Evolutionary conservation across 2,797 vertebrate genomes (phyloP).

Genomic region (Pangasius krempfi): DNA sequence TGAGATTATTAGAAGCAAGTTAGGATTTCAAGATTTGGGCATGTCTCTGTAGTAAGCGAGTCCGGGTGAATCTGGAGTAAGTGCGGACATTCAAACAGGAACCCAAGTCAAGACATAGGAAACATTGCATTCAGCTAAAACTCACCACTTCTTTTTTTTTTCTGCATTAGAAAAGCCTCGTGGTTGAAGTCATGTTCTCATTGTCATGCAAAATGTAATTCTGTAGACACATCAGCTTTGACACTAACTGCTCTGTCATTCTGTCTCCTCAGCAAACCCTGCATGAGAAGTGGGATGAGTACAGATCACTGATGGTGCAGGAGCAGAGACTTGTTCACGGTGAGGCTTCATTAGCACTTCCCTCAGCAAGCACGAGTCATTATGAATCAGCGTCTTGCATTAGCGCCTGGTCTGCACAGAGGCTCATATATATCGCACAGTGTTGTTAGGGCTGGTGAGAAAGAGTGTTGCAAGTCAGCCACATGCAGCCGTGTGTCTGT

Average conservation of each 20-base stretch:
- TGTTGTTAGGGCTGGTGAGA: not conserved
- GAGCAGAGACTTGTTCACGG: conserved; percentile 92
- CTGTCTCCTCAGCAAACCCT: conserved; percentile 84
- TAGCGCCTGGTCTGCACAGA: not conserved
- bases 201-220: not conserved
- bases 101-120: not conserved
- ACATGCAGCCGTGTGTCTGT: not conserved
- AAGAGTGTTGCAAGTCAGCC: not conserved
- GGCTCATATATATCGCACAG: not conserved
- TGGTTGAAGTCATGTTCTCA: not conserved
- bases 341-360: conserved; percentile 63
- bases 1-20: not conserved
- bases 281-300: conserved; percentile 96
- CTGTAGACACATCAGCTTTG: not conserved
- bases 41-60: not conserved
- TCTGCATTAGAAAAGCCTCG: too few relatives aligned
- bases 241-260: not conserved
- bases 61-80: too few relatives aligned
- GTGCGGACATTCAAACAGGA: not conserved
- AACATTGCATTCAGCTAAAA: not conserved
- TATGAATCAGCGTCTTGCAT: not conserved
- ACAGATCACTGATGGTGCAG: conserved; percentile 90
- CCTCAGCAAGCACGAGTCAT: not conserved
- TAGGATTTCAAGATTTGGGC: not conserved
- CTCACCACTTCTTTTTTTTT: conserved; percentile 9